Conservation (phyloP, 1,140 invertebrate species). For the Matsumurasca onukii region DNA sequence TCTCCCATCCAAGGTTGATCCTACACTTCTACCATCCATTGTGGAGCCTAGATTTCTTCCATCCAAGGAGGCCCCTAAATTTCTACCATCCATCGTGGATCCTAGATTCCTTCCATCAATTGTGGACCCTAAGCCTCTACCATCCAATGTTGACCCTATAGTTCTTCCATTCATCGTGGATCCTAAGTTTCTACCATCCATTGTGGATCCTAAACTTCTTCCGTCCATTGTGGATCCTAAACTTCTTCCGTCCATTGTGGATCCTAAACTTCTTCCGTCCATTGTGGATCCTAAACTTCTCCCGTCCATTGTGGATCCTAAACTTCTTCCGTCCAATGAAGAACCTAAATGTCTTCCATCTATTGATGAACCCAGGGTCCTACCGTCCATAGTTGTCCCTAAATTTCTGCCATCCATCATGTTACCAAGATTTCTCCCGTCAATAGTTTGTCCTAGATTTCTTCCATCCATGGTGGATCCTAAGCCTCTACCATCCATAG, state of each 20-base stretch:
- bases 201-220: neutral
- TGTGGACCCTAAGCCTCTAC: neutral
- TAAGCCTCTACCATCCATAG: constrained; percentile 11
- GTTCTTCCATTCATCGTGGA: neutral
- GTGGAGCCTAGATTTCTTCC: neutral
- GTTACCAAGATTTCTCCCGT: too few species aligned
- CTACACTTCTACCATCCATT: neutral
- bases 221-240: neutral
- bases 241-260: neutral
- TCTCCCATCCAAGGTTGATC: neutral
- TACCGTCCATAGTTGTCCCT: neutral
- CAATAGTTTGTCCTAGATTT: too few species aligned
- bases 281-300: constrained; percentile 4
- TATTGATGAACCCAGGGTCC: neutral
- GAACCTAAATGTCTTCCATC: neutral
- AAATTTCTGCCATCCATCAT: neutral
- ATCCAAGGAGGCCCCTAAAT: neutral
- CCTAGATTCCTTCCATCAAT: neutral
- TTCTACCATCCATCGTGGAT: neutral
- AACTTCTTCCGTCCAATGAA: neutral
- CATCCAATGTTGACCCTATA: neutral
- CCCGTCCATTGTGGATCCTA: constrained; percentile 9
- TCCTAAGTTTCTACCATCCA: neutral
- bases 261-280: neutral
- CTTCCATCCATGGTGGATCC: neutral